phyloP scores from a whole-genome alignment of 2,888 invertebrate genomes.

The Alloscopus bannaensis region DNA sequence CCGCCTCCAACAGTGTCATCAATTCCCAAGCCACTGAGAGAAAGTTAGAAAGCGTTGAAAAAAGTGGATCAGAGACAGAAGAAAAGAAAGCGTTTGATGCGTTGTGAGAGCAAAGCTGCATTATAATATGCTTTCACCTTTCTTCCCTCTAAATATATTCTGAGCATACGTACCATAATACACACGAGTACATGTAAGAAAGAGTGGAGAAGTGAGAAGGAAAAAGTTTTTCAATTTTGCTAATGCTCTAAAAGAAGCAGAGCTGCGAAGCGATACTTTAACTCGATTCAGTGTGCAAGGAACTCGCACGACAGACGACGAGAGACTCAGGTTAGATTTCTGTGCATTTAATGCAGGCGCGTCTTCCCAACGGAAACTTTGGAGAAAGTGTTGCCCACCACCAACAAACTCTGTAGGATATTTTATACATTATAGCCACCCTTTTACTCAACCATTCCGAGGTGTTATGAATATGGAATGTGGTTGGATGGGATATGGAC shows the following conservation, averaged over 20 bases:
- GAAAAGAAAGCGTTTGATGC: background rate
- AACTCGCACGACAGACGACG: too few species aligned
- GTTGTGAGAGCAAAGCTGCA: background rate
- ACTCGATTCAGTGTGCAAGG: too few species aligned
- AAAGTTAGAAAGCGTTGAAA: slow-evolving; percentile 34
- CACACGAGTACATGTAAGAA: background rate
- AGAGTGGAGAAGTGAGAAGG: background rate
- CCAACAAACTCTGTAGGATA: too few species aligned
- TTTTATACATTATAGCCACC: too few species aligned
- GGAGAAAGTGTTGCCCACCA: too few species aligned
- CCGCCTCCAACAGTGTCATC: slow-evolving; percentile 40
- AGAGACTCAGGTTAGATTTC: too few species aligned
- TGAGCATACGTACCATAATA: background rate
- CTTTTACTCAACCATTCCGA: too few species aligned
- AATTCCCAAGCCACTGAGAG: slow-evolving; percentile 42
- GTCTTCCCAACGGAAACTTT: too few species aligned
- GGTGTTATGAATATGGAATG: too few species aligned
- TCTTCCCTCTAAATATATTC: background rate
- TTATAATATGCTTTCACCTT: slow-evolving; percentile 18
- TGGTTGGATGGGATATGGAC: too few species aligned
- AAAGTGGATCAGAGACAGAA: slow-evolving; percentile 36
- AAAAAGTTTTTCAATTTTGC: slow-evolving; percentile 40
- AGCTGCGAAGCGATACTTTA: too few species aligned
- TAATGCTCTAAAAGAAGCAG: slow-evolving; percentile 15
- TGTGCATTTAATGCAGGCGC: too few species aligned